Percentiles rank a stretch among this genome's conserved stretches.
These are phyloP conservation scores for Drosophila antonietae DNA, from an alignment of 2,888 invertebrate species.

Conservation along the genomic window DNA sequence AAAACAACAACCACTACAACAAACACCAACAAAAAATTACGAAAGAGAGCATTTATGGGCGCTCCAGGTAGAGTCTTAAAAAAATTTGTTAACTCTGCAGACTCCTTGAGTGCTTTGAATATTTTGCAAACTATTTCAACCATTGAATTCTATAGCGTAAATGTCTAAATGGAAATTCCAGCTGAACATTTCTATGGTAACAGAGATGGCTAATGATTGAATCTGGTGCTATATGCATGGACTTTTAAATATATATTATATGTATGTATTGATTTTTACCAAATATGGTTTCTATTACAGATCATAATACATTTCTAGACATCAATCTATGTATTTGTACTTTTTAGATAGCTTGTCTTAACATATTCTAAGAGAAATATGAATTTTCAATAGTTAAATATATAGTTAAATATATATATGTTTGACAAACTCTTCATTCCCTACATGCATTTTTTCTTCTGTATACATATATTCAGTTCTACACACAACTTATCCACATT, in stretches of 20 bases:
- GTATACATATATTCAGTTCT: constrained; percentile 10
- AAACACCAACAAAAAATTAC: constrained; percentile 24
- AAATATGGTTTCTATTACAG: too few species aligned
- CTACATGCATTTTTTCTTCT: background rate
- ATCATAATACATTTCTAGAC: too few species aligned
- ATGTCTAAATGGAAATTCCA: constrained; percentile 4
- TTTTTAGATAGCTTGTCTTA: too few species aligned
- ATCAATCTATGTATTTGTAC: too few species aligned
- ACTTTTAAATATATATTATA: too few species aligned
- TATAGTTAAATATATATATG: too few species aligned
- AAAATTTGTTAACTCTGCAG: constrained; percentile 20
- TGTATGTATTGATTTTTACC: too few species aligned
- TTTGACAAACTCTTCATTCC: background rate
- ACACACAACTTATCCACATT: background rate
- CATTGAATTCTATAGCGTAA: constrained; percentile 12
- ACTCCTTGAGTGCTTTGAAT: constrained; percentile 16
- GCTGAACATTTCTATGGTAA: constrained; percentile 9
- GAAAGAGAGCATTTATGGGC: constrained; percentile 52
- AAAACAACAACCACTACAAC: too few species aligned
- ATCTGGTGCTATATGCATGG: background rate
- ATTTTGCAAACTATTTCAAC: constrained; percentile 33
- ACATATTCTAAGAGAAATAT: too few species aligned
- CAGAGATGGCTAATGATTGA: background rate
- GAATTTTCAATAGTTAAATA: too few species aligned
- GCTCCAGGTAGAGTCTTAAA: constrained; percentile 58